Conservation (phyloP, 2,888 invertebrate genomes). For the Cheilosia vulpina region DNA sequence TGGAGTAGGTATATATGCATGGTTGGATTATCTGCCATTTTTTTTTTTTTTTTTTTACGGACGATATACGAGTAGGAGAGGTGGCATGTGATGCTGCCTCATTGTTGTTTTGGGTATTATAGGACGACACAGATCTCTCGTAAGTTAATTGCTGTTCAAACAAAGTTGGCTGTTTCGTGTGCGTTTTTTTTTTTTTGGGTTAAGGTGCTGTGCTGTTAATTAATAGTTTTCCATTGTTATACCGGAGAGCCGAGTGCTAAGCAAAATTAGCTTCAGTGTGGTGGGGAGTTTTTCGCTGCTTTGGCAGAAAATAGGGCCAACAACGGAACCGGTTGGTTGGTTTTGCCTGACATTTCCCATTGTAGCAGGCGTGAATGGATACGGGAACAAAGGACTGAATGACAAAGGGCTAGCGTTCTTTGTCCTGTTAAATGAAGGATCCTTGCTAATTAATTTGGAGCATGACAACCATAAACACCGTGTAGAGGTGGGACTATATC, state of each 20-base stretch:
- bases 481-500: no score
- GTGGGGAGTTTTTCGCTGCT: neutral
- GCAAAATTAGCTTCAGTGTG: slow-evolving; percentile 8
- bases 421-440: no score
- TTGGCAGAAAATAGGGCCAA: neutral
- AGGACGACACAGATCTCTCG: slow-evolving; percentile 12
- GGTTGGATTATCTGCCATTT: slow-evolving; percentile 22
- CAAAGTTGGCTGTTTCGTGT: slow-evolving; percentile 26
- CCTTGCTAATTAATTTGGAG: no score
- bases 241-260: neutral
- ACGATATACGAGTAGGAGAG: slow-evolving; percentile 23
- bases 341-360: neutral
- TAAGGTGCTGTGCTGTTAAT: slow-evolving; percentile 24
- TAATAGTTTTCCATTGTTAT: slow-evolving; percentile 43
- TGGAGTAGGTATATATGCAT: neutral
- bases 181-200: slow-evolving; percentile 21
- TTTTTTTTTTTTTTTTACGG: slow-evolving; percentile 8
- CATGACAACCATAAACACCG: no score
- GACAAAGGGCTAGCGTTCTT: no score
- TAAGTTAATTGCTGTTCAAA: slow-evolving; percentile 35
- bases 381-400: neutral
- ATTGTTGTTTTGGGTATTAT: slow-evolving; percentile 3
- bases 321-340: neutral
- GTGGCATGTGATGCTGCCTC: neutral
- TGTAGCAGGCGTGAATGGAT: neutral